These are phyloP conservation scores for Ptilorrhoa leucosticta DNA, from an alignment of 2,113 vertebrate species.

Conservation along the genomic window DNA sequence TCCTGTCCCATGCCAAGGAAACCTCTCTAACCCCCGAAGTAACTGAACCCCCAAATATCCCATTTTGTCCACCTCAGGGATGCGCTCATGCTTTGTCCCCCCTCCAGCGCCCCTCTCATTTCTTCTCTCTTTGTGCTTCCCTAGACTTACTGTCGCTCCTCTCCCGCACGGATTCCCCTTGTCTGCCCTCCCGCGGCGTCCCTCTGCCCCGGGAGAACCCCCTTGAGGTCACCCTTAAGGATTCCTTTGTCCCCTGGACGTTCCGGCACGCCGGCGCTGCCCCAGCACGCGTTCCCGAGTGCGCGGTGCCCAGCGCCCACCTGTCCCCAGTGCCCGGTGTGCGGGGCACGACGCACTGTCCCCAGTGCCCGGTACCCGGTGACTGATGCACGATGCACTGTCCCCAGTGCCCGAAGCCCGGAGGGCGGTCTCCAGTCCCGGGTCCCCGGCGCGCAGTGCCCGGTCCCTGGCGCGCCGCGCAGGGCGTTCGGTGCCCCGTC, in stretches of 20 bases:
- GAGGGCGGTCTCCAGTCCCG: neutral
- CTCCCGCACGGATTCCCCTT: neutral
- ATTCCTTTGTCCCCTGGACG: neutral
- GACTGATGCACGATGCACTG: neutral
- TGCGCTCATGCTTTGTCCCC: neutral
- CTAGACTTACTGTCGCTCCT: too few species aligned
- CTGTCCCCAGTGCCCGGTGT: neutral
- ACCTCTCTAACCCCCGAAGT: neutral
- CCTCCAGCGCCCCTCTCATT: neutral
- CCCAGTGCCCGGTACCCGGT: neutral
- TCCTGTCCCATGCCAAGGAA: neutral
- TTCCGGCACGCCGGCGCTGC: neutral
- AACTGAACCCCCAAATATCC: neutral
- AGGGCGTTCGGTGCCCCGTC: neutral
- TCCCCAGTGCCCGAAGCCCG: neutral
- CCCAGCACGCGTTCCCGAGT: neutral
- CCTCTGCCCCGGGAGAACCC: neutral
- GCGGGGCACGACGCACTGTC: neutral
- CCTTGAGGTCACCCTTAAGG: neutral
- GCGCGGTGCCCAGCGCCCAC: neutral
- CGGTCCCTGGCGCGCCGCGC: neutral
- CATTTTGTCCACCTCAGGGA: neutral
- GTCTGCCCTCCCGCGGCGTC: neutral
- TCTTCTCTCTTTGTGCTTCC: neutral
- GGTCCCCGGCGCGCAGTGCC: neutral